Base-by-base conservation (phyloP, 2,113 vertebrate species). In the Pycnonotus jocosus region DNA sequence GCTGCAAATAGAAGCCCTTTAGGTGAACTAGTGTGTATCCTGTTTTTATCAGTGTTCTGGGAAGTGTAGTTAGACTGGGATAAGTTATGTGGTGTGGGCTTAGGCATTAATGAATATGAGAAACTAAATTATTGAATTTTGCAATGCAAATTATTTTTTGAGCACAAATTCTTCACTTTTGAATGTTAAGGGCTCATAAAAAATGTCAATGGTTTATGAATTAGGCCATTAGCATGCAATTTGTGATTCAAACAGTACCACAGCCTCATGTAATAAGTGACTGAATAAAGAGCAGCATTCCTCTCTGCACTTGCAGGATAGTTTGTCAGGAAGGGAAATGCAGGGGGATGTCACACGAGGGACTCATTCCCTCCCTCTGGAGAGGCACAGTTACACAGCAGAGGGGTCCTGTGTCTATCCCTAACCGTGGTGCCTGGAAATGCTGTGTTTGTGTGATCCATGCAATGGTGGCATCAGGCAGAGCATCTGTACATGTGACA, bases 111-210 rank as follows among this genome's bases (percentile, higher is more conserved):
- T 97, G 98, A 98, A 98, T 98, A 98, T 96, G 97, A 97, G 98
- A 97, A 98, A 97, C 96, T 97, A 98, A 98, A 98, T 98, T 98
- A 98, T 97, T 97, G 97, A 94, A 94, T 97, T 98, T 98, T 98
- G 98, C 97, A 98, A 98, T 98, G 98, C 98, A 98, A 98, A 98
- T 98, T 97, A 96, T 98, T 97, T 97, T 98, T 98, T 96, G 96
- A 98, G 97, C 96, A 97, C 97, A 98, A 98, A 98, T 98, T 98
- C 98, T 97, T 98, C 98, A 98, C 97, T 98, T 98, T 97, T 96
- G 98, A 98, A 98, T 98, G 97, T 97, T 97, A 96, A 97, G 94
- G 94, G 95, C 97, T 97, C 98, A 97, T 98, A 98, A 98, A 98
- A 98, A 98, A 98, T 97, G 98, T 97, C 97, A 97, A 96, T 97